Evolutionary conservation across 2,888 invertebrate genomes (phyloP).

Genomic region (Drosophila kambysellisi): DNA sequence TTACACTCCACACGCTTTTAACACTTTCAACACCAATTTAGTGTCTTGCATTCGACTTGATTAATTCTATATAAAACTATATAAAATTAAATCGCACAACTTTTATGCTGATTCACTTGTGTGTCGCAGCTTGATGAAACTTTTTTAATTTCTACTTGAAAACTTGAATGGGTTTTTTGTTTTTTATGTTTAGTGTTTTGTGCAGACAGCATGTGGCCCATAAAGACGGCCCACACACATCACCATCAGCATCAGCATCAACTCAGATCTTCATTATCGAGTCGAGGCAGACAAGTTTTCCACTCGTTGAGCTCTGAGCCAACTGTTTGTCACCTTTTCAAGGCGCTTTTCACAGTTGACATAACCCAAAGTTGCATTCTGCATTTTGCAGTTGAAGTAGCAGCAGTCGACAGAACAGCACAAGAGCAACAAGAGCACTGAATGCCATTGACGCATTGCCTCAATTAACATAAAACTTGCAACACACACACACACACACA

Average conservation of each 20-base stretch:
- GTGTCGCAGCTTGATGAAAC: conserved; percentile 29
- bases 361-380: conserved; percentile 59
- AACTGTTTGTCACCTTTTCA: conserved; percentile 56
- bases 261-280: background rate
- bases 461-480: conserved; percentile 77
- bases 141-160: conserved; percentile 42
- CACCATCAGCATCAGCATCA: background rate
- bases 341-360: conserved; percentile 71
- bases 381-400: conserved; percentile 22
- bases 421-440: conserved; percentile 28
- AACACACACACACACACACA: conserved; percentile 33
- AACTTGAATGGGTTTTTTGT: conserved; percentile 43
- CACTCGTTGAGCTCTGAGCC: background rate
- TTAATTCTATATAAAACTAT: conserved; percentile 11
- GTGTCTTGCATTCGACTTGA: conserved; percentile 9
- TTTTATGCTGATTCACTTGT: conserved; percentile 23
- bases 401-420: conserved; percentile 8
- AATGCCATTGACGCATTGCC: conserved; percentile 75
- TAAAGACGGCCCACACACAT: conserved; percentile 45
- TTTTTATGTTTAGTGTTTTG: conserved; percentile 18
- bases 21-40: conserved; percentile 1
- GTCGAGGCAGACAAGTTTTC: conserved; percentile 8
- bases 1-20: background rate
- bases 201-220: conserved; percentile 36
- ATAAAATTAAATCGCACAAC: conserved; percentile 24